A percentile compares a stretch with the other conserved stretches of the same genome.
phyloP scores from a whole-genome alignment of 2,113 vertebrate species.

The Corythoichthys intestinalis region DNA sequence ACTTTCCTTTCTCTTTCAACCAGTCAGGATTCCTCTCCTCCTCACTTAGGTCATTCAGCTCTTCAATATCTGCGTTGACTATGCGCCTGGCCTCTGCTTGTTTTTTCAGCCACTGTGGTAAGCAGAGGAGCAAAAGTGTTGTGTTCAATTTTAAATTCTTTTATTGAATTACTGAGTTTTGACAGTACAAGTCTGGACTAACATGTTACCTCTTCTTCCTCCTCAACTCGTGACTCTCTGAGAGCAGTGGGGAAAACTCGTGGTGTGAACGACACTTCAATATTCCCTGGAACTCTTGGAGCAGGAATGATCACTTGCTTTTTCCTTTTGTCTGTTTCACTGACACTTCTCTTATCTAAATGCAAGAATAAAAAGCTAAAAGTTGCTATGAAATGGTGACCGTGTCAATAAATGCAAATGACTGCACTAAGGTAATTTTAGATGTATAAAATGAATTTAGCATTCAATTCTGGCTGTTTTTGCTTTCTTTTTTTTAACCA shows the following conservation, averaged over 20 bases:
- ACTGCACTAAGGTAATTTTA: too few species aligned
- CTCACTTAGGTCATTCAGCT: conserved; percentile 82
- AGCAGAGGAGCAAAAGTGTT: not conserved
- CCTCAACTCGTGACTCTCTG: conserved; percentile 80
- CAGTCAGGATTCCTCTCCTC: conserved; percentile 88
- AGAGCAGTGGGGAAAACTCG: conserved; percentile 88
- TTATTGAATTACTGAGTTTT: not conserved
- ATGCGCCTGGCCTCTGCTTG: conserved; percentile 82
- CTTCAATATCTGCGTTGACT: conserved; percentile 68
- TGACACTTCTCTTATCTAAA: conserved; percentile 34
- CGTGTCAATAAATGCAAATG: too few species aligned
- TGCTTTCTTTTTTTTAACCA: too few species aligned
- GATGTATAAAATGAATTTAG: too few species aligned
- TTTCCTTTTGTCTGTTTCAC: conserved; percentile 42
- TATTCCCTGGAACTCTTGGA: conserved; percentile 77
- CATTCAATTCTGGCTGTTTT: too few species aligned
- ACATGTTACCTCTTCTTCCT: conserved; percentile 85
- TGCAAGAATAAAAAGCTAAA: not conserved
- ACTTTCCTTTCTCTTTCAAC: conserved; percentile 95
- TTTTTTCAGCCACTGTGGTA: conserved; percentile 84
- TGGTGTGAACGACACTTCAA: conserved; percentile 83
- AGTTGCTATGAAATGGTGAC: not conserved
- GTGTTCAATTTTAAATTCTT: not conserved
- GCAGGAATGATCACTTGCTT: conserved; percentile 66
- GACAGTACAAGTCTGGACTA: not conserved